Percentiles rank a stretch among this genome's conserved stretches.
Evolutionary conservation across 2,797 vertebrate species (phyloP).

Genomic region (Carapus acus): DNA sequence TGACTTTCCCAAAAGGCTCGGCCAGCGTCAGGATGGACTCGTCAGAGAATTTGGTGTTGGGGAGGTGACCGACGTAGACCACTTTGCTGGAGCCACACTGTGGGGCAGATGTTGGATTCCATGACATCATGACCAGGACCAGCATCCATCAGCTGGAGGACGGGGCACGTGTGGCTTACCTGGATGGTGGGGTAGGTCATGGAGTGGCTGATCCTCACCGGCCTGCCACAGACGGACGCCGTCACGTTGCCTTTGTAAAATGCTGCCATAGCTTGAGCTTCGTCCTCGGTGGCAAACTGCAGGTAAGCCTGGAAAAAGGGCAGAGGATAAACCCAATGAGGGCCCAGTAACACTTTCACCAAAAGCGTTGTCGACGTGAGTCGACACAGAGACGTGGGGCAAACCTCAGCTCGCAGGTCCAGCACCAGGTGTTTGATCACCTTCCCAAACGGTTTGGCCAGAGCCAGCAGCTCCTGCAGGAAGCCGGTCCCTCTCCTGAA

Average conservation of each 20-base stretch:
- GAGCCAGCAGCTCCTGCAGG: slow-evolving; percentile 64
- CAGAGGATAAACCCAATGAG: not conserved
- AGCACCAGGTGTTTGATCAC: slow-evolving; percentile 72
- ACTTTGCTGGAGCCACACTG: slow-evolving; percentile 78
- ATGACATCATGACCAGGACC: too few species aligned
- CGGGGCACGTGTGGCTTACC: too few species aligned
- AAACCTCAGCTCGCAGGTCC: slow-evolving; percentile 72
- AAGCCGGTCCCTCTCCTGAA: slow-evolving; percentile 71
- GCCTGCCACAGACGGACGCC: slow-evolving; percentile 84
- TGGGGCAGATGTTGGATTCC: too few species aligned
- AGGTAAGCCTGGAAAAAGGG: slow-evolving; percentile 80
- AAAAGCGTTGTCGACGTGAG: too few species aligned
- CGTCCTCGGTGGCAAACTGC: slow-evolving; percentile 82
- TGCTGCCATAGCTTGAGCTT: slow-evolving; percentile 83
- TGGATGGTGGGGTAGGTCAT: slow-evolving; percentile 91
- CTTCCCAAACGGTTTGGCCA: slow-evolving; percentile 74
- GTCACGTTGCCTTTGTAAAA: slow-evolving; percentile 85
- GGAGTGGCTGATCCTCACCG: slow-evolving; percentile 86
- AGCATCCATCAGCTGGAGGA: too few species aligned
- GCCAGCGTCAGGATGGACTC: slow-evolving; percentile 81
- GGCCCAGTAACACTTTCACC: too few species aligned
- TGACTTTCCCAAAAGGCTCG: slow-evolving; percentile 81
- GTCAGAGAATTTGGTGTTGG: slow-evolving; percentile 79
- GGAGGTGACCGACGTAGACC: slow-evolving; percentile 87
- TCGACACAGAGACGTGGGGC: too few species aligned